A percentile compares a stretch with the other conserved stretches of the same genome.
These are phyloP conservation scores for Bolinopsis microptera DNA, from an alignment of 37 sponge, comb jelly and placozoan species.

Conservation along the genomic window DNA sequence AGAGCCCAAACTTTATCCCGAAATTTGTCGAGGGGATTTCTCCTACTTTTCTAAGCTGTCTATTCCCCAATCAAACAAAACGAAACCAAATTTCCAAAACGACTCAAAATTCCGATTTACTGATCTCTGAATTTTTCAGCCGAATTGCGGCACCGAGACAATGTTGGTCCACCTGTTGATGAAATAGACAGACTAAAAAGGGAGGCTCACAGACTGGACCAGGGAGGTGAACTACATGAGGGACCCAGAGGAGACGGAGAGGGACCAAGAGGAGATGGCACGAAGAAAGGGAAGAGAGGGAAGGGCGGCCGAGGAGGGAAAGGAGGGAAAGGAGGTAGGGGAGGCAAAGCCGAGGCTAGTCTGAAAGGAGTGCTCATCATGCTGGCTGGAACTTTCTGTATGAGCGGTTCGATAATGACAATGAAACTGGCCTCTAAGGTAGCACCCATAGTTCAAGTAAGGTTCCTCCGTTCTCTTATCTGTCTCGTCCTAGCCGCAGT, in stretches of 20 bases:
- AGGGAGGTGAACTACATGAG: not conserved
- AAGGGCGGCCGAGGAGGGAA: not conserved
- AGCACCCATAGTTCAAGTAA: not conserved
- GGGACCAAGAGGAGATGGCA: no score
- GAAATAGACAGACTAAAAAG: constrained; percentile 21
- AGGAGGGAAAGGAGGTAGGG: not conserved
- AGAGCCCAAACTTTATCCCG: no score
- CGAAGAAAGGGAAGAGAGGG: not conserved
- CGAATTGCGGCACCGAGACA: not conserved
- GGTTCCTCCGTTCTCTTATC: not conserved
- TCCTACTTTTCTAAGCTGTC: no score
- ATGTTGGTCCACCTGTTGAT: not conserved
- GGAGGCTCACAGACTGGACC: not conserved
- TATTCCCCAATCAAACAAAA: no score
- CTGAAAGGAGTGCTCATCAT: not conserved
- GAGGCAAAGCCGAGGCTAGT: not conserved
- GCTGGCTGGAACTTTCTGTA: constrained; percentile 20
- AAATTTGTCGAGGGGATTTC: no score
- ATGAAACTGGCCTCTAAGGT: not conserved
- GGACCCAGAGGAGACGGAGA: not conserved
- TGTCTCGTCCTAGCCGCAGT: not conserved
- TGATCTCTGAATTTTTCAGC: not conserved
- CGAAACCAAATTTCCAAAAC: not conserved
- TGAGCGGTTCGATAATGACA: constrained; percentile 4
- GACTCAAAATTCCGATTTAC: not conserved